Conservation (phyloP, 2,797 vertebrate species). For the Bovichtus diacanthus region DNA sequence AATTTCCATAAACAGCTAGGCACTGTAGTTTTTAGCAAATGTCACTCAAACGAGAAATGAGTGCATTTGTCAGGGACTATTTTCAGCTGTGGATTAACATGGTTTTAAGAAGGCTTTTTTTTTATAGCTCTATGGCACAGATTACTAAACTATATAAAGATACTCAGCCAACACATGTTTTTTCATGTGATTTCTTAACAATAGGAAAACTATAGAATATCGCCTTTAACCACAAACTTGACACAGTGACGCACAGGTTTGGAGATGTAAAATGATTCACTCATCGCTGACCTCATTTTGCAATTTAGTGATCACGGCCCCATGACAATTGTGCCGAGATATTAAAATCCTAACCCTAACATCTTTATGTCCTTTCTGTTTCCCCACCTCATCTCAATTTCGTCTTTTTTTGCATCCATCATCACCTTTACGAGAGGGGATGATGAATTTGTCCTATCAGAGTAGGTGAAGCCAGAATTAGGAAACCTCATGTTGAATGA, state of each 20-base stretch:
- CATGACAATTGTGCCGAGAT: background rate
- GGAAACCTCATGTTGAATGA: slow-evolving; percentile 27
- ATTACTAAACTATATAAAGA: background rate
- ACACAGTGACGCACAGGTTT: slow-evolving; percentile 15
- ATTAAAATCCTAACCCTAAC: no score
- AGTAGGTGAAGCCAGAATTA: slow-evolving; percentile 33
- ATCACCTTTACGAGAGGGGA: slow-evolving; percentile 24
- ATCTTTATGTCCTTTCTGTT: slow-evolving; percentile 23
- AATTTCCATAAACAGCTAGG: background rate
- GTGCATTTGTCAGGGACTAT: background rate
- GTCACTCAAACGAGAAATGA: background rate
- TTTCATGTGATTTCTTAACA: slow-evolving; percentile 27
- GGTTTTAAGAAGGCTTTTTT: background rate
- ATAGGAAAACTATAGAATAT: slow-evolving; percentile 7
- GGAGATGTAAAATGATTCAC: slow-evolving; percentile 4
- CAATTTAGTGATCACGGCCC: background rate
- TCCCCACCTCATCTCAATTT: slow-evolving; percentile 22
- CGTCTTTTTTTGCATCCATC: slow-evolving; percentile 27
- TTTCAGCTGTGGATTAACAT: background rate
- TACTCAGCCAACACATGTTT: background rate
- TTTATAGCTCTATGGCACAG: background rate
- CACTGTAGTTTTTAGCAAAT: background rate
- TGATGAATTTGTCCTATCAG: slow-evolving; percentile 40
- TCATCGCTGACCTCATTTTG: slow-evolving; percentile 20
- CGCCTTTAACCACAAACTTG: background rate